Evolutionary conservation across 2,113 vertebrate species (phyloP), one percentile per base, ranked within the genome.

Genomic region (Oreochromis aureus): DNA sequence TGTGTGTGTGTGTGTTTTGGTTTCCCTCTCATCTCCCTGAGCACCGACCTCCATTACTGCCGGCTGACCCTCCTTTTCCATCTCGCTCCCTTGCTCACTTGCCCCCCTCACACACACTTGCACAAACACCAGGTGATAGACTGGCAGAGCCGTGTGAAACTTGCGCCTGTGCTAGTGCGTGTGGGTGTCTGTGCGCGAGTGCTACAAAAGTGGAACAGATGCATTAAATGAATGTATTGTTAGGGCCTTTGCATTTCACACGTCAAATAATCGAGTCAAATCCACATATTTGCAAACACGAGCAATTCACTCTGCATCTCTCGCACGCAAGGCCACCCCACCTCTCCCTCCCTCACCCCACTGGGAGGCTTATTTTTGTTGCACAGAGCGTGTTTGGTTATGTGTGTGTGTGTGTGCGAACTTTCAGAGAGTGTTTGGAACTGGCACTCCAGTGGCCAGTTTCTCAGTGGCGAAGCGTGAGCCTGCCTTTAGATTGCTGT

Each of bases 401-500:
- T 58, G 19, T 71, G 7, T 82, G 19, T 61, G 27, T 63, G 56
- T 66, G 59, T 59, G 58, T 54, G 85, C 48, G 85, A 59, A 80
- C 61, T 83, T 89, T 48, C 24, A 0, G 51, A 89, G 89, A 86
- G 93, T 86, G 92, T 90, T 90, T 86, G 89, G 81, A 91, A 91
- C 90, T 13, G 88, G 89, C 92, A 93, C 92, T 94, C 94, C 90
- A 92, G 91, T 91, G 93, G 91, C 90, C 76, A 82, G 93, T 89
- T 89, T 95, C 95, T 93, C 94, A 94, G 94, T 88, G 92, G 93
- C 39, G 84, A 89, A 87, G 93, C 93, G 95, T 96, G 95, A 95
- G 94, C 83, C 93, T 95, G 95, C 94, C 95, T 96, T 96, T 96
- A 96, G 95, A 96, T 96, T 96, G 95, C 95, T 95, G 94, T 95